Percentiles rank a stretch among this genome's conserved stretches.
phyloP scores from a whole-genome alignment of 2,797 vertebrate genomes.

The Trichosurus vulpecula region DNA sequence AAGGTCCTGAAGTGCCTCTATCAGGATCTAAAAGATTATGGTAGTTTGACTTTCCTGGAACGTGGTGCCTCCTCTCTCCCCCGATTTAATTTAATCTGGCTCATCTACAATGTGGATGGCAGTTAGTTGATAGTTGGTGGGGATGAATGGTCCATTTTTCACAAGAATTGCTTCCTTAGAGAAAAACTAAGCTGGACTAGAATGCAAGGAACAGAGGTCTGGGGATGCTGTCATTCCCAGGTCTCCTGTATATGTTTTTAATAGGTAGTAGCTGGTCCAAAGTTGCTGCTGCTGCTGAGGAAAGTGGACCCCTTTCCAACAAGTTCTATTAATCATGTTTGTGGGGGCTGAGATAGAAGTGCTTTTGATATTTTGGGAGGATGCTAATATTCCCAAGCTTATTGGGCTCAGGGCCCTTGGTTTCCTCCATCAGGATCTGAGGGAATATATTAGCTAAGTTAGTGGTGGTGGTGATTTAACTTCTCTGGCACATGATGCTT shows the following conservation, averaged over 20 bases:
- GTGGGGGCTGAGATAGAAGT: neutral
- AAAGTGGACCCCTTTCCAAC: neutral
- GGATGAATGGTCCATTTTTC: neutral
- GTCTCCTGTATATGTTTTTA: neutral
- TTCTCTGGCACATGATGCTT: neutral
- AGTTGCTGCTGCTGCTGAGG: neutral
- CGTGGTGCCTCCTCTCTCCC: neutral
- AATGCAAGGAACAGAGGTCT: neutral
- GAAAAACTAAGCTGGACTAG: neutral
- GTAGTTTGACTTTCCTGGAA: neutral
- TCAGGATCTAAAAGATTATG: neutral
- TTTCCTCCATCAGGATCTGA: neutral
- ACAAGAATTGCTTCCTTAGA: neutral
- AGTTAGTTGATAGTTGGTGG: neutral
- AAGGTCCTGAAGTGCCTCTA: neutral
- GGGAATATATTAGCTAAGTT: neutral
- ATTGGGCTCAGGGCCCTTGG: neutral
- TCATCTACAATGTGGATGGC: neutral
- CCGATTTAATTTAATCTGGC: neutral
- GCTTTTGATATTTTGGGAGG: neutral
- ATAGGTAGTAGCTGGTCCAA: neutral
- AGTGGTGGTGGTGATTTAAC: neutral
- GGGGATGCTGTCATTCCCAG: neutral
- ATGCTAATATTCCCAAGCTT: neutral
- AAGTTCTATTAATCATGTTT: neutral